Evolutionary conservation across 2,113 vertebrate genomes (phyloP).

Genomic region (Pseudonaja textilis): DNA sequence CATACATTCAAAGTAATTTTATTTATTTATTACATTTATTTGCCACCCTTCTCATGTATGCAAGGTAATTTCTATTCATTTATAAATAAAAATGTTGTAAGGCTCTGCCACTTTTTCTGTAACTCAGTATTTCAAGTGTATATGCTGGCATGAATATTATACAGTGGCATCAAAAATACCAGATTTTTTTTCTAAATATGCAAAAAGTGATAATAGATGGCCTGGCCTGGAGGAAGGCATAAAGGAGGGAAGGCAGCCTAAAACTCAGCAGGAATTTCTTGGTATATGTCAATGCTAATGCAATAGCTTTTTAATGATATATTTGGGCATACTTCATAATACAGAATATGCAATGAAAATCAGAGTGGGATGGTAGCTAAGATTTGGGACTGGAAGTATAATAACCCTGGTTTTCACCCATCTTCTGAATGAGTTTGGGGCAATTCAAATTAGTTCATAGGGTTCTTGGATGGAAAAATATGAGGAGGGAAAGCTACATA

Average conservation of each 20-base stretch:
- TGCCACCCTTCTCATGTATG: background rate
- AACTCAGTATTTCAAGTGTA: conserved; percentile 9
- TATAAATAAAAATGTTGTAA: background rate
- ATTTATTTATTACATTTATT: background rate
- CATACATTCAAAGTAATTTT: background rate
- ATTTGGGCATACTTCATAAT: fast-evolving
- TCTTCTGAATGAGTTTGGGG: background rate
- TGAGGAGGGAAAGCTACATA: background rate
- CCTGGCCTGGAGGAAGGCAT: background rate
- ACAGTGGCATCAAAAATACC: background rate
- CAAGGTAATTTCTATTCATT: background rate
- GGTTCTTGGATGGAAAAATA: background rate
- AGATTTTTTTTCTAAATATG: background rate
- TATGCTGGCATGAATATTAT: background rate
- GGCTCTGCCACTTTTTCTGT: background rate
- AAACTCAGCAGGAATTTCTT: background rate
- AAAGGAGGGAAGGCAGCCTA: background rate
- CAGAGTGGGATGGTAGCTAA: background rate
- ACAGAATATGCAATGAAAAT: background rate
- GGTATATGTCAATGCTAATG: background rate
- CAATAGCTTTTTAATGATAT: background rate
- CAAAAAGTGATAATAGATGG: background rate
- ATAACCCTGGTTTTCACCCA: background rate
- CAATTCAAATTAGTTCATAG: background rate
- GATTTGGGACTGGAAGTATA: background rate